phyloP scores from a whole-genome alignment of 2,888 invertebrate species.

The Apomyelois bistriatella region DNA sequence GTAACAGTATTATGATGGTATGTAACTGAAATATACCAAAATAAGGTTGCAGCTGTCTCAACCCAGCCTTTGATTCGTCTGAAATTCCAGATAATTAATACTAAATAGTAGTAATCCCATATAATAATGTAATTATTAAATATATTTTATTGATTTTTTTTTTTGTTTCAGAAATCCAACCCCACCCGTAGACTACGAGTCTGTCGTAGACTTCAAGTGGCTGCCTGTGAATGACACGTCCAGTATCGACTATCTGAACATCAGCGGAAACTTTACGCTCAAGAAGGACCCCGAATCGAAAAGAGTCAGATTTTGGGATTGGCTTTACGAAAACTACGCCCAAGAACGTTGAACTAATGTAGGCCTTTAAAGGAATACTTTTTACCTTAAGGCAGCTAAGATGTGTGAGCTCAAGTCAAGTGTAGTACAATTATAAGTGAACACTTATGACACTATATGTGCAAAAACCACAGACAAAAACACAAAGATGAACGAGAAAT shows the following conservation, averaged over 20 bases:
- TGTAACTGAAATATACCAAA: no score
- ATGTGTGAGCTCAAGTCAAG: not conserved
- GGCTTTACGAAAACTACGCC: constrained; percentile 60
- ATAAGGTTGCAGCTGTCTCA: no score
- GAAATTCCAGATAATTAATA: no score
- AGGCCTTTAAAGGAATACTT: not conserved
- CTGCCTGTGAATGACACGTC: constrained; percentile 63
- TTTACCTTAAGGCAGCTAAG: not conserved
- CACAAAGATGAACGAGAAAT: not conserved
- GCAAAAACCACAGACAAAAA: no score
- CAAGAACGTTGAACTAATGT: constrained; percentile 18
- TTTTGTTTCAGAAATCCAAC: constrained; percentile 74
- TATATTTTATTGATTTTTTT: no score
- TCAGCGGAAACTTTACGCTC: constrained; percentile 73
- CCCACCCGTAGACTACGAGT: constrained; percentile 69
- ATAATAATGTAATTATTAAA: no score
- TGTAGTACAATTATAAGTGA: not conserved
- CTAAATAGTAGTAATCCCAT: no score
- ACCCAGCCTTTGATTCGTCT: no score
- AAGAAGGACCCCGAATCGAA: constrained; percentile 73
- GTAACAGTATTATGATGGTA: no score
- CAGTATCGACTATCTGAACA: constrained; percentile 72
- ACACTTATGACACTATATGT: not conserved
- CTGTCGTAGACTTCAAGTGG: constrained; percentile 75
- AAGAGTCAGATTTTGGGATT: constrained; percentile 80